Evolutionary conservation across 2,888 invertebrate genomes (phyloP).

Genomic region (Agrochola lychnidis): DNA sequence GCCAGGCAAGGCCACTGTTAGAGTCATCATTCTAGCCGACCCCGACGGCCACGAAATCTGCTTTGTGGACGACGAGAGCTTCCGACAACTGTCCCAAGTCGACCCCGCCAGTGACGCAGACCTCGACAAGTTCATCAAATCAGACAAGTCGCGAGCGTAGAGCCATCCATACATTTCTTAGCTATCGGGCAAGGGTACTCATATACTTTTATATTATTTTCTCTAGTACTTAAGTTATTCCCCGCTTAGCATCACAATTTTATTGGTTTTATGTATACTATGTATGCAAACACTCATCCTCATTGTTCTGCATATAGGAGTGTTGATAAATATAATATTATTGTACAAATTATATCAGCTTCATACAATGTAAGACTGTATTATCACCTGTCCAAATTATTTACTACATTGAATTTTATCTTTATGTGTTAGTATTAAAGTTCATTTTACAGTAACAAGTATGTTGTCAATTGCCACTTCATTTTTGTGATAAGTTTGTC

Average conservation of each 20-base stretch:
- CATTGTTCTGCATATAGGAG: conserved; percentile 32
- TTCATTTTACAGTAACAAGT: conserved; percentile 35
- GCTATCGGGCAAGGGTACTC: conserved; percentile 65
- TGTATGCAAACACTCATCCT: conserved; percentile 53
- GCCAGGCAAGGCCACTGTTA: conserved; percentile 98
- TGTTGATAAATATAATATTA: conserved; percentile 26
- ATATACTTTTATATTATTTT: conserved; percentile 43
- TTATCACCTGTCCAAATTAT: conserved; percentile 38
- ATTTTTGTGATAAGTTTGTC: conserved; percentile 50
- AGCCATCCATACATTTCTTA: conserved; percentile 23
- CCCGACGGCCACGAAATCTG: conserved; percentile 99
- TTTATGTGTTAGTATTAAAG: conserved; percentile 34
- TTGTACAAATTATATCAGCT: conserved; percentile 39
- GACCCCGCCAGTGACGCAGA: conserved; percentile 96
- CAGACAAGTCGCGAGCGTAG: conserved; percentile 91
- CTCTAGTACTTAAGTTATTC: conserved; percentile 29
- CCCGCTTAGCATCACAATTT: conserved; percentile 37
- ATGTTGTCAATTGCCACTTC: conserved; percentile 24
- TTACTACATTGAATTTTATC: conserved; percentile 24
- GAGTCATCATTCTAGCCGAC: conserved; percentile 98
- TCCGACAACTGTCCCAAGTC: conserved; percentile 95
- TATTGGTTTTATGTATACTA: conserved; percentile 55
- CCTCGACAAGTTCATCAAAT: conserved; percentile 94
- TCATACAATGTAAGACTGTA: conserved; percentile 43
- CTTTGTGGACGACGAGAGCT: conserved; percentile 99